Evolutionary conservation across 2,888 invertebrate species (phyloP).

Genomic region (Tanaodytes sp.): DNA sequence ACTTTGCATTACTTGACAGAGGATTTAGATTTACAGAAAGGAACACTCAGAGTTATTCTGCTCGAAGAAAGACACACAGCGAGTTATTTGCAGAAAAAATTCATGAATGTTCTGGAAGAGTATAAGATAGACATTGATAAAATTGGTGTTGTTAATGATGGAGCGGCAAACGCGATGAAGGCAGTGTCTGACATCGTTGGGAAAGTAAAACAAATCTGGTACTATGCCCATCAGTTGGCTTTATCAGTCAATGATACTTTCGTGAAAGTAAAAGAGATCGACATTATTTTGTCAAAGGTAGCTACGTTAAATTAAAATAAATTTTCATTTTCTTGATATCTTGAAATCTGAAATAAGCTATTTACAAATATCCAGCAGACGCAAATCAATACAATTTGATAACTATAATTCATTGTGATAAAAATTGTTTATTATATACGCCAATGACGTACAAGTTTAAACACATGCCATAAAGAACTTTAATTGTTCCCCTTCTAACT

Average conservation of each 20-base stretch:
- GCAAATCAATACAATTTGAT: too few relatives aligned
- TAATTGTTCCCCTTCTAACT: too few relatives aligned
- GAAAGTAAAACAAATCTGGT: conserved; percentile 12
- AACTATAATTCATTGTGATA: too few relatives aligned
- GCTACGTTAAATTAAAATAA: too few relatives aligned
- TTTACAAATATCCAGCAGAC: too few relatives aligned
- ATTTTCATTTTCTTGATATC: too few relatives aligned
- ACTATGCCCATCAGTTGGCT: conserved; percentile 17
- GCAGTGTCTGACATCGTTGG: conserved; percentile 4
- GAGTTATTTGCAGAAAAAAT: conserved; percentile 33
- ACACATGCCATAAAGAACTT: too few relatives aligned
- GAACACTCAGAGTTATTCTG: conserved; percentile 39
- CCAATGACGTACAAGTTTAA: too few relatives aligned
- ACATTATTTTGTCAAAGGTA: conserved; percentile 6
- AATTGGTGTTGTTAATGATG: conserved; percentile 15
- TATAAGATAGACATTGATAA: conserved; percentile 28
- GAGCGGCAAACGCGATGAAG: conserved; percentile 19
- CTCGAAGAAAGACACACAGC: conserved; percentile 50
- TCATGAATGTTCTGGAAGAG: conserved; percentile 16
- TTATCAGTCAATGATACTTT: conserved; percentile 5
- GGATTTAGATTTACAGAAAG: not conserved
- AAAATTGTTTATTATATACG: too few relatives aligned
- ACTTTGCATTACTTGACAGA: conserved; percentile 56
- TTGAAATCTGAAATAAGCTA: too few relatives aligned
- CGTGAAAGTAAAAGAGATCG: not conserved